Evolutionary conservation across 2,888 invertebrate genomes (phyloP), one percentile per base, ranked within the genome.

Genomic region (Hyalella azteca): DNA sequence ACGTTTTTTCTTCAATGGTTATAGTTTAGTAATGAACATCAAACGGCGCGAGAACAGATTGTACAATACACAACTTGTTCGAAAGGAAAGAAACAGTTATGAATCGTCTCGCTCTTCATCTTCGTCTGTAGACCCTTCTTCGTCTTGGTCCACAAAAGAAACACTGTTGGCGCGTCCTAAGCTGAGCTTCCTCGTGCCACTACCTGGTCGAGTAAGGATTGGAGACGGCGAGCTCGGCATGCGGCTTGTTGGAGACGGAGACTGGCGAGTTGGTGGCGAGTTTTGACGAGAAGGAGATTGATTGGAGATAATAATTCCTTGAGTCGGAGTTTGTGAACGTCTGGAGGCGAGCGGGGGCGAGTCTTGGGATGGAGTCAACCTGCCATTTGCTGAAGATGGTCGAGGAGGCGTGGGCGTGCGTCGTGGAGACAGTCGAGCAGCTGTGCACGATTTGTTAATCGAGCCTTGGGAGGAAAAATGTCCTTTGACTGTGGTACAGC

Each of bases 111-210:
- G 36, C 22, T 39, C 39, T 29, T 73, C 26, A 39, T 73, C 73
- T 39, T 73, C 73, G 7, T 36, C 73, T n/a, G 73, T 29, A 7
- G 73, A 39, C 15, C 40, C 39, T 9, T 75, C 75, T 9, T 45
- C 75, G 11, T 75, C 75, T 45, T 75, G 75, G 26, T 75, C 75
- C 19, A 75, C 9, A 29, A 75, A 75, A n/a, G 75, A 75, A 3
- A 75, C 75, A 45, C 75, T 75, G 75, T 75, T 75, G 41, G 45
- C 29, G 32, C 75, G 29, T 9, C 75, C 75, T n/a, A 75, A 26
- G 3, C 75, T 45, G 22, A 75, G 22, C n/a, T 32, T 32, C 7
- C 45, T 15, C 2, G 75, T 36, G 0, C 22, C 75, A 45, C 75
- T 75, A 13, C 75, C 75, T 41, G 75, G 75, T 1, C 75, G 29